Evolutionary conservation across 2,888 invertebrate genomes (phyloP).

Genomic region (Macropis europaea): DNA sequence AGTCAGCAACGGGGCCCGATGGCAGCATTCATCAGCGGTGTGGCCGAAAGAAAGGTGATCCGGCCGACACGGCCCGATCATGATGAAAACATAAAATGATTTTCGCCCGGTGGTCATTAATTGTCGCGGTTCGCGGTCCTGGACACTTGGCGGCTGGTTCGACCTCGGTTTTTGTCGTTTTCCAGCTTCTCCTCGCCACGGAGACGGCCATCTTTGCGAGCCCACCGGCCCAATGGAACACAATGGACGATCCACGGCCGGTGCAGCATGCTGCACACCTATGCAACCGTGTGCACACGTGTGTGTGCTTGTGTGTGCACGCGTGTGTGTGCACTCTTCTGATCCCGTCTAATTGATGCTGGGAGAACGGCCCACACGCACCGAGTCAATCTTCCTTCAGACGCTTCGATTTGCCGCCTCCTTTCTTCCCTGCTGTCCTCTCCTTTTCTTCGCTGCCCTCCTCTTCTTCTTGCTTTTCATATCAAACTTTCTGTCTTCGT

Average conservation of each 20-base stretch:
- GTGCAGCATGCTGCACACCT: conserved; percentile 25
- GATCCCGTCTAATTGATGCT: conserved; percentile 72
- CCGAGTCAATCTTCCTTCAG: conserved; percentile 65
- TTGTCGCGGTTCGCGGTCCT: conserved; percentile 62
- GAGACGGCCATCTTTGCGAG: conserved; percentile 73
- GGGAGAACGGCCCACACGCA: conserved; percentile 69
- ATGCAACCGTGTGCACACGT: conserved; percentile 24
- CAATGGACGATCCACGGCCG: conserved; percentile 58
- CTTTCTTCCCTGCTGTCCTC: conserved; percentile 23
- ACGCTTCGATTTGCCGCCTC: conserved; percentile 61
- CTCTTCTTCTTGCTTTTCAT: no score
- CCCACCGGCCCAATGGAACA: conserved; percentile 55
- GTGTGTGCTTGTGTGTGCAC: conserved; percentile 54
- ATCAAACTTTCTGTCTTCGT: no score
- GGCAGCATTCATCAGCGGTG: no score
- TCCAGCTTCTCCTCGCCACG: conserved; percentile 39
- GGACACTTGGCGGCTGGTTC: conserved; percentile 49
- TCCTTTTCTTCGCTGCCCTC: no score
- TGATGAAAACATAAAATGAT: conserved; percentile 75
- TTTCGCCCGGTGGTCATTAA: conserved; percentile 70
- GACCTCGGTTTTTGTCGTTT: conserved; percentile 52
- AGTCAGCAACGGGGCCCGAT: no score
- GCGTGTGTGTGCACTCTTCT: conserved; percentile 65
- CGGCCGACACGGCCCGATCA: conserved; percentile 14
- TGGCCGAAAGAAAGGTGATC: conserved; percentile 30